Conservation (phyloP, 2,113 vertebrate genomes). For the Psilopogon haemacephalus region DNA sequence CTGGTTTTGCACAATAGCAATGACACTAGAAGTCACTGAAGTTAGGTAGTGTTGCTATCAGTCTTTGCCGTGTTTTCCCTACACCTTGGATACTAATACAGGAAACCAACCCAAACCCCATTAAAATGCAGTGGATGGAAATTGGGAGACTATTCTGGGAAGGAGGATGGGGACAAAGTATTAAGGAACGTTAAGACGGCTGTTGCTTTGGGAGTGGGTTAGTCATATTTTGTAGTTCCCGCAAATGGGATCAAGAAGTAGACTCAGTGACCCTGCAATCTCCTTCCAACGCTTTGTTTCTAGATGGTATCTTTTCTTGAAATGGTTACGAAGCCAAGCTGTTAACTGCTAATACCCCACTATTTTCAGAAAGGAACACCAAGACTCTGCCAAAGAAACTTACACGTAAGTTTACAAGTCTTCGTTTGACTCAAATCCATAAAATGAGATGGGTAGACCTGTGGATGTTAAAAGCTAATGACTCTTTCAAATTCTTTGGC, state of each 20-base stretch:
- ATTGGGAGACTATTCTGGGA: not conserved
- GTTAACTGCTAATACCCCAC: not conserved
- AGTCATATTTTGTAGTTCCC: not conserved
- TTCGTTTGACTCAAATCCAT: not conserved
- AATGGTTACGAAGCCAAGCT: constrained; percentile 5
- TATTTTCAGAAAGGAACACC: constrained; percentile 55
- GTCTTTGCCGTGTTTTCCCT: not conserved
- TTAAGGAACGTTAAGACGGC: not conserved
- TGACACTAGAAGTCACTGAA: not conserved
- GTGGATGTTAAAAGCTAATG: not conserved
- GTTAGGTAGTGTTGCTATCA: not conserved
- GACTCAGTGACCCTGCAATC: not conserved
- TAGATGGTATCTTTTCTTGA: constrained; percentile 40
- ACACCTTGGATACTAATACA: not conserved
- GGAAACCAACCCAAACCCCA: not conserved
- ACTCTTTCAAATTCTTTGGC: constrained; percentile 37
- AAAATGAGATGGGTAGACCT: constrained; percentile 37
- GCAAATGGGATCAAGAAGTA: not conserved
- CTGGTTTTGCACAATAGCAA: not conserved
- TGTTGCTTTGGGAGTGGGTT: not conserved
- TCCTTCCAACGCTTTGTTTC: not conserved
- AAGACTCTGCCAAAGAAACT: constrained; percentile 30
- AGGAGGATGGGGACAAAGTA: not conserved
- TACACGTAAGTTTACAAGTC: not conserved
- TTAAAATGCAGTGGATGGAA: not conserved